phyloP scores from a whole-genome alignment of 92 coral and sea anemone species.

The Anthopleura xanthogrammica region DNA sequence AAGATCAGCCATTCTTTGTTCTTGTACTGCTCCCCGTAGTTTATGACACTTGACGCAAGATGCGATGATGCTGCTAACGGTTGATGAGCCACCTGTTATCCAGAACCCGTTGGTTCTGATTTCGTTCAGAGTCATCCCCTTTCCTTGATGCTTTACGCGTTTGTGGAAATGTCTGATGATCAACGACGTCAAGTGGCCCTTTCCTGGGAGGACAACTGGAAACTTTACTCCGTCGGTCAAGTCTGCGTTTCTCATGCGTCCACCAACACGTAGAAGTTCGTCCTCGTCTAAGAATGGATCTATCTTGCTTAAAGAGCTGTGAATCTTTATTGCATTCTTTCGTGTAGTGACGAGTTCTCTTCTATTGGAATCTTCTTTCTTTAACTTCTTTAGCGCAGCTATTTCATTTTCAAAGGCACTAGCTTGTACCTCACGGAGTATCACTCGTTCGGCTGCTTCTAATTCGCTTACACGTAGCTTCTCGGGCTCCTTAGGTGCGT shows the following conservation, averaged over 20 bases:
- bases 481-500: too few species aligned
- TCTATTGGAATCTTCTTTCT: not conserved
- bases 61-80: conserved; percentile 24
- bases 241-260: conserved; percentile 42
- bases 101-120: conserved; percentile 41
- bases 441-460: conserved; percentile 4
- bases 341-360: not conserved
- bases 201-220: conserved; percentile 47
- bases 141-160: conserved; percentile 46
- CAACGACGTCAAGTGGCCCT: conserved; percentile 32
- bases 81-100: conserved; percentile 50
- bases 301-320: conserved; percentile 36
- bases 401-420: conserved; percentile 1
- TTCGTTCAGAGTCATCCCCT: conserved; percentile 47
- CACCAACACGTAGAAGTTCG: conserved; percentile 58
- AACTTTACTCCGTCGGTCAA: conserved; percentile 23
- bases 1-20: conserved; percentile 50
- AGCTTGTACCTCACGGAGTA: conserved; percentile 10
- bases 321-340: conserved; percentile 10
- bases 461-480: not conserved
- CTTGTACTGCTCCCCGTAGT: conserved; percentile 41
- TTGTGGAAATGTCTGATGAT: conserved; percentile 43
- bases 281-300: conserved; percentile 42
- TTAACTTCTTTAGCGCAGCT: not conserved
- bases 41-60: conserved; percentile 45